Evolutionary conservation across 2,888 invertebrate genomes (phyloP).

Genomic region (Tinea trinotella): DNA sequence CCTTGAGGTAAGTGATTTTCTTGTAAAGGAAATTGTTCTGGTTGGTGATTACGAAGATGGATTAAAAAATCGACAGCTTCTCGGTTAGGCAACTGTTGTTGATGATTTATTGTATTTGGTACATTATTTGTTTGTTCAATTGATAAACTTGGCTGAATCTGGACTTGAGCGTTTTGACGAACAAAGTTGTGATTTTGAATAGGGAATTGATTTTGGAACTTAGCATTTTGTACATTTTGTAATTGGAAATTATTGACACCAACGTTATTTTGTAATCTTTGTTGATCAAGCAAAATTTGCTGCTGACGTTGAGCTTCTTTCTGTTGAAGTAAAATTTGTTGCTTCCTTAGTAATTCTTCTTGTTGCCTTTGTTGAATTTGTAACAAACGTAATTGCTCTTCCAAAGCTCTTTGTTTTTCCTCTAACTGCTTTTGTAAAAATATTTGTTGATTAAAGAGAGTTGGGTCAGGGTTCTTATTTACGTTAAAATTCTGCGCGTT

Average conservation of each 20-base stretch:
- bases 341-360: constrained; percentile 76
- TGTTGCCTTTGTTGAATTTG: constrained; percentile 80
- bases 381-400: constrained; percentile 78
- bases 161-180: constrained; percentile 46
- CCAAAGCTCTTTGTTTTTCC: constrained; percentile 78
- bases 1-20: constrained; percentile 64
- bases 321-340: constrained; percentile 71
- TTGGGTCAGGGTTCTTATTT: constrained; percentile 33
- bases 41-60: constrained; percentile 56
- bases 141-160: constrained; percentile 65
- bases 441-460: constrained; percentile 51
- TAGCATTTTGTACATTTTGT: constrained; percentile 36
- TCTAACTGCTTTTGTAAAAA: constrained; percentile 66
- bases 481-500: constrained; percentile 25
- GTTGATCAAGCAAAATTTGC: constrained; percentile 40
- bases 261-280: constrained; percentile 42
- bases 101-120: constrained; percentile 47
- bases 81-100: constrained; percentile 72
- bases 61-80: constrained; percentile 70
- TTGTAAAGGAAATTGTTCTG: constrained; percentile 59
- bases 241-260: constrained; percentile 45
- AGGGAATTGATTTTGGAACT: constrained; percentile 36
- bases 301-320: constrained; percentile 56
- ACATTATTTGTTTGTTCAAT: constrained; percentile 32
- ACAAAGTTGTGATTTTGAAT: constrained; percentile 28